These are phyloP conservation scores for Trididemnum clinides DNA, from an alignment of 23 tunicate genomes.

Conservation along the genomic window DNA sequence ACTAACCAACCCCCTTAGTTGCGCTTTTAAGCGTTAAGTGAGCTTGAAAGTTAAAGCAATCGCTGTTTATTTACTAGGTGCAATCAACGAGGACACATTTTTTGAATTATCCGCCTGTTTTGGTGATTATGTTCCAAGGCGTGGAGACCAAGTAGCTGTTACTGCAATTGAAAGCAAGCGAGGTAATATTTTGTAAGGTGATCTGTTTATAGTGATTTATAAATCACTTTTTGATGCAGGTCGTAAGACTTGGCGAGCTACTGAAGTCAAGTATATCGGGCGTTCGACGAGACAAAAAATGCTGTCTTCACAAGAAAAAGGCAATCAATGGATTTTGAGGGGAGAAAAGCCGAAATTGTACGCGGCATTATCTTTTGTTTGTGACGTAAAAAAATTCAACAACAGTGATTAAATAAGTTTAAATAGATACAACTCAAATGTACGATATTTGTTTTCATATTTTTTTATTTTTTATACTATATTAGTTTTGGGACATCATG, in stretches of 20 bases:
- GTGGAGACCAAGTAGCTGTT: slow-evolving; percentile 59
- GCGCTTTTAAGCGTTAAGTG: too few relatives aligned
- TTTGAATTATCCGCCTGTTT: slow-evolving; percentile 37
- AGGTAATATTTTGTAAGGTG: neutral
- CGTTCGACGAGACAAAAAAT: neutral
- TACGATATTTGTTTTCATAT: too few relatives aligned
- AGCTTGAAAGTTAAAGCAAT: too few relatives aligned
- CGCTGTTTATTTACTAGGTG: too few relatives aligned
- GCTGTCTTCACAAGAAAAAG: neutral
- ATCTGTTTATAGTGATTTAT: neutral
- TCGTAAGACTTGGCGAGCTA: slow-evolving; percentile 67
- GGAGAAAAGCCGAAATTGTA: slow-evolving; percentile 56
- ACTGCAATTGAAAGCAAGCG: slow-evolving; percentile 69
- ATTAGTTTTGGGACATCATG: too few relatives aligned
- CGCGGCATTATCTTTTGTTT: neutral
- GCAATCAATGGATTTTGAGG: slow-evolving; percentile 58
- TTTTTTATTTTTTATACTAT: too few relatives aligned
- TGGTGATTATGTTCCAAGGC: slow-evolving; percentile 52
- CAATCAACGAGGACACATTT: slow-evolving; percentile 50
- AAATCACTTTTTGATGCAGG: neutral
- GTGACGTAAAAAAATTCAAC: too few relatives aligned
- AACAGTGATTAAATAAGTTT: too few relatives aligned
- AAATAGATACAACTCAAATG: too few relatives aligned
- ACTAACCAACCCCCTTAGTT: too few relatives aligned
- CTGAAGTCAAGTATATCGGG: slow-evolving; percentile 37